Evolutionary conservation across 2,113 vertebrate species (phyloP).

Genomic region (Bostrychus sinensis): DNA sequence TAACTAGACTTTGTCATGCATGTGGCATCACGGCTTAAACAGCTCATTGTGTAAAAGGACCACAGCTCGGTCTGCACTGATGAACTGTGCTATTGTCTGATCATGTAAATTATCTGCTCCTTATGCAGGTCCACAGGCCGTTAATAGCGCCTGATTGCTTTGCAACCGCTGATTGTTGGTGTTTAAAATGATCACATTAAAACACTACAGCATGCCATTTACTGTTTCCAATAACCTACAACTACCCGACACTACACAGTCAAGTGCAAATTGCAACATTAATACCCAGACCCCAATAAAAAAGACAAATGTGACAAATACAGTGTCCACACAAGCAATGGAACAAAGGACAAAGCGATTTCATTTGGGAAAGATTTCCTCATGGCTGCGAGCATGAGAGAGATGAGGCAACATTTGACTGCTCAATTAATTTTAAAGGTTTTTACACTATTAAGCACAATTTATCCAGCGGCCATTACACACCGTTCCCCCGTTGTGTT

Average conservation of each 20-base stretch:
- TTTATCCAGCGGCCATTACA: conserved; percentile 62
- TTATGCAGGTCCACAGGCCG: conserved; percentile 54
- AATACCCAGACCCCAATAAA: conserved; percentile 38
- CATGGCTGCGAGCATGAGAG: conserved; percentile 39
- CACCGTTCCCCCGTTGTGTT: conserved; percentile 25
- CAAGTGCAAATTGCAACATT: conserved; percentile 27
- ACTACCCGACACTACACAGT: conserved; percentile 18
- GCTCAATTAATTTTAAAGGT: conserved; percentile 73
- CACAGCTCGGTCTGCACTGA: conserved; percentile 22
- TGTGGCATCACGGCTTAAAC: conserved; percentile 43
- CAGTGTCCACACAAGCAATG: conserved; percentile 29
- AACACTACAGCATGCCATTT: conserved; percentile 30
- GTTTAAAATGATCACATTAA: conserved; percentile 44
- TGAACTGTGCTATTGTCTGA: conserved; percentile 25
- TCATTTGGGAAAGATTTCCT: conserved; percentile 39
- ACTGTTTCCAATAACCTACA: conserved; percentile 30
- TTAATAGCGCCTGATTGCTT: conserved; percentile 60
- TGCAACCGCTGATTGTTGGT: conserved; percentile 46
- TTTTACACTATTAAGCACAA: conserved; percentile 70
- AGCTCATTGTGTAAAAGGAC: conserved; percentile 32
- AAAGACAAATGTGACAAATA: conserved; percentile 44
- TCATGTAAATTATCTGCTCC: conserved; percentile 57
- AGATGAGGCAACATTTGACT: conserved; percentile 61
- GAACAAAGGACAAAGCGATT: conserved; percentile 48
- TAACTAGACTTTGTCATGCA: conserved; percentile 23